Percentiles rank a stretch among this genome's conserved stretches.
Conservation (phyloP, 2,888 invertebrate species). For the Ophion costatus region DNA sequence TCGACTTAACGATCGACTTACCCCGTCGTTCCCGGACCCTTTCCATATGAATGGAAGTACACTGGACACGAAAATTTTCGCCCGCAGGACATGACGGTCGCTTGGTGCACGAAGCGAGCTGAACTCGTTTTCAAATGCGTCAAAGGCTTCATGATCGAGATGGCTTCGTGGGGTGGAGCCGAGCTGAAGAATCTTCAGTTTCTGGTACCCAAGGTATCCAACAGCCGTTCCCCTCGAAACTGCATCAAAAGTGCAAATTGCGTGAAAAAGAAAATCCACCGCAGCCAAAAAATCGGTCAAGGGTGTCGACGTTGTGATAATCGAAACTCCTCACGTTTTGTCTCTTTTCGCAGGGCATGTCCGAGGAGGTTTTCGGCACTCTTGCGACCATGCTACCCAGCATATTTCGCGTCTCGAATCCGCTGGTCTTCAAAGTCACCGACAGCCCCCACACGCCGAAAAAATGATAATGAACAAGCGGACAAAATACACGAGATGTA, state of each 20-base stretch:
- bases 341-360: slow-evolving; percentile 87
- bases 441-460: slow-evolving; percentile 82
- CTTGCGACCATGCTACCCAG: slow-evolving; percentile 95
- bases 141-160: slow-evolving; percentile 99
- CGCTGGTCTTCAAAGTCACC: slow-evolving; percentile 89
- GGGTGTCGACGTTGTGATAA: not conserved
- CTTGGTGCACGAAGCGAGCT: slow-evolving; percentile 98
- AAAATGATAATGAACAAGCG: slow-evolving; percentile 72
- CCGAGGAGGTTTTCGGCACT: slow-evolving; percentile 92
- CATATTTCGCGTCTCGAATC: slow-evolving; percentile 97
- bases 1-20: not conserved
- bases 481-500: slow-evolving; percentile 31
- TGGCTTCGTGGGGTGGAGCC: slow-evolving; percentile 96
- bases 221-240: not conserved
- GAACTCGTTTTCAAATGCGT: slow-evolving; percentile 99
- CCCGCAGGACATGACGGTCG: slow-evolving; percentile 95
- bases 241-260: not conserved
- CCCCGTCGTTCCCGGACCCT: not conserved
- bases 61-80: slow-evolving; percentile 29
- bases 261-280: not conserved
- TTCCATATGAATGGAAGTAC: not conserved
- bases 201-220: slow-evolving; percentile 90
- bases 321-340: slow-evolving; percentile 28
- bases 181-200: slow-evolving; percentile 95
- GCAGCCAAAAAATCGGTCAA: not conserved